Evolutionary conservation across 2,888 invertebrate species (phyloP), one percentile per base, ranked within the genome.

Genomic region (Uropetala carovei): DNA sequence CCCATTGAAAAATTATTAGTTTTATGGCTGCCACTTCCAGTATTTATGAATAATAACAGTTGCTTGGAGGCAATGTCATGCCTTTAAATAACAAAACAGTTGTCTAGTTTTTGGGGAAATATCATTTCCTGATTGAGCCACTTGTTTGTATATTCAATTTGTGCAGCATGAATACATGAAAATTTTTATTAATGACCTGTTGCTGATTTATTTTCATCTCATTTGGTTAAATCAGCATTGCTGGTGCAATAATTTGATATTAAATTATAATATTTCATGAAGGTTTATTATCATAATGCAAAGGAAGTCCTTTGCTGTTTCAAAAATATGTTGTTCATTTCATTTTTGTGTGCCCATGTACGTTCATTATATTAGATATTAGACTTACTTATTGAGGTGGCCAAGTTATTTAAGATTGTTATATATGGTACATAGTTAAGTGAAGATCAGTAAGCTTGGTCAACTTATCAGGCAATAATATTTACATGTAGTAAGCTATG

Each of bases 61-160:
- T 56, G n/a, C 10, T 64, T 89, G 43, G 89, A 56, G 64, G 14
- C 43, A 16, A 30, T 58, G 22, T 89, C 43, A 27, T 89, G 64
- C 64, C 64, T 89, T 68, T 8, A 30, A 27, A 89, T 9, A 57
- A 60, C 27, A 11, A 68, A 64, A 86, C 30, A 86, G 18, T 59
- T 59, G 16, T 59, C n/a, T 43, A 64, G 75, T 43, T 68, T 89
- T 64, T 64, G 30, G 56, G 64, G 43, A 43, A 64, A 58, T 27
- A 27, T 75, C 22, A 7, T 75, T 27, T 64, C 64, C 57, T 11
- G n/a, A n/a, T 18, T 89, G n/a, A 86, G 58, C 30, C 59, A 89
- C n/a, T n/a, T 13, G 18, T 89, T 43, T 89, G 89, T 64, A 64
- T 60, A 13, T 43, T 89, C n/a, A 89, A 16, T 89, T 68, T 89